Conservation (phyloP, 1,140 invertebrate species). For the Saccostrea cuccullata region DNA sequence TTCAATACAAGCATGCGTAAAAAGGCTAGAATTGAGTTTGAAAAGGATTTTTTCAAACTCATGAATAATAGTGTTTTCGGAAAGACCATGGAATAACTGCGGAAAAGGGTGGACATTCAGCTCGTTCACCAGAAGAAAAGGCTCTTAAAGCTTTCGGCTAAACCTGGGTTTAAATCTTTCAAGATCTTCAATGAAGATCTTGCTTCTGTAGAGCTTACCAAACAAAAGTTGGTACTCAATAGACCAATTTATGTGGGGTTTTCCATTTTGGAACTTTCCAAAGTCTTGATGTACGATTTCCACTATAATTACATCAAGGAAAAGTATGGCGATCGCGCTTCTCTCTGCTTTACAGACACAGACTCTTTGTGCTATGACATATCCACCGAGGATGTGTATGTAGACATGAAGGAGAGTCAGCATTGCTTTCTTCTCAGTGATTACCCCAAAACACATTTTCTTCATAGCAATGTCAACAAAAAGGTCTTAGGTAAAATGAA, state of each 20-base stretch:
- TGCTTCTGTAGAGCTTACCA: conserved; percentile 52
- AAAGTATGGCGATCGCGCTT: too few relatives aligned
- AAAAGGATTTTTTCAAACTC: conserved; percentile 68
- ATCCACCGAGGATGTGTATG: too few relatives aligned
- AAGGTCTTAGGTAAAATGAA: too few relatives aligned
- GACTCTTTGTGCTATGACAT: too few relatives aligned
- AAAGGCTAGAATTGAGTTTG: conserved; percentile 75
- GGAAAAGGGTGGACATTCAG: conserved; percentile 32
- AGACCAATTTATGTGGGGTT: conserved; percentile 28
- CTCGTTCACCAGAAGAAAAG: conserved; percentile 40
- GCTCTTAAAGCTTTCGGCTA: conserved; percentile 66
- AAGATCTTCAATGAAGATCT: conserved; percentile 73
- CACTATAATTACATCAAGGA: too few relatives aligned
- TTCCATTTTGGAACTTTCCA: conserved; percentile 42
- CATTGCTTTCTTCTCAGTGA: too few relatives aligned
- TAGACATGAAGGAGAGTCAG: too few relatives aligned
- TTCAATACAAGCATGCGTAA: conserved; percentile 67
- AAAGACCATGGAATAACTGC: conserved; percentile 25
- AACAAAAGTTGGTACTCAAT: background rate
- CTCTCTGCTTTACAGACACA: too few relatives aligned
- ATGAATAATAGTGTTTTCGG: conserved; percentile 76
- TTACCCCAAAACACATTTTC: too few relatives aligned
- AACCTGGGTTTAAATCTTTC: conserved; percentile 72
- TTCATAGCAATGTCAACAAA: too few relatives aligned
- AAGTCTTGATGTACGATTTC: conserved; percentile 72